Percentiles rank a stretch among this genome's conserved stretches.
Conservation (phyloP, 2,797 vertebrate species). For the Sebastes minor region DNA sequence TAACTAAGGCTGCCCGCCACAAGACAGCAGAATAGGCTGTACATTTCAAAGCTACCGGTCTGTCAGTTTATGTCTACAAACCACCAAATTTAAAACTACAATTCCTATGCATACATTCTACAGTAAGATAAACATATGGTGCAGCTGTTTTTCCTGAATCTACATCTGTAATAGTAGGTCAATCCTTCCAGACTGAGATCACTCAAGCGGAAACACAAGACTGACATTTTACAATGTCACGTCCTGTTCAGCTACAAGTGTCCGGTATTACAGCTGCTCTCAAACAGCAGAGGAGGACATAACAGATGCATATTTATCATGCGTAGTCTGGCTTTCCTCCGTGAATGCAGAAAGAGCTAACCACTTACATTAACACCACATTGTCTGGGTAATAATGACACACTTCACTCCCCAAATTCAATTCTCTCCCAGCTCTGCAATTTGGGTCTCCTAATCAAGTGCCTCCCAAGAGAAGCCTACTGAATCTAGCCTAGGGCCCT, state of each 20-base stretch:
- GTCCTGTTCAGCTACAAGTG: neutral
- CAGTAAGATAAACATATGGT: neutral
- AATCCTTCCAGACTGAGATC: neutral
- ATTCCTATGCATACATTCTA: neutral
- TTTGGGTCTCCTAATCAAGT: slow-evolving; percentile 84
- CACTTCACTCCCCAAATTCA: slow-evolving; percentile 78
- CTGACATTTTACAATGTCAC: slow-evolving; percentile 9
- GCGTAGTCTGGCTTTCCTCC: slow-evolving; percentile 8
- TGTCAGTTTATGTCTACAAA: slow-evolving; percentile 9
- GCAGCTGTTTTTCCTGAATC: neutral
- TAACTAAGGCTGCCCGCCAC: slow-evolving; percentile 75
- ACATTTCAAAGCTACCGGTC: slow-evolving; percentile 25
- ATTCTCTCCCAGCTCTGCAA: slow-evolving; percentile 70
- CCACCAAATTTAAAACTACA: neutral
- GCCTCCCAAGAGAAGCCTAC: slow-evolving; percentile 75
- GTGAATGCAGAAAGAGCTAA: slow-evolving; percentile 25
- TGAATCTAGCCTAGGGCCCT: slow-evolving; percentile 78
- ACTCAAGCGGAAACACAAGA: neutral
- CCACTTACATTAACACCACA: slow-evolving; percentile 37
- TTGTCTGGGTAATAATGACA: slow-evolving; percentile 66
- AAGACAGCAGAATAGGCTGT: slow-evolving; percentile 34
- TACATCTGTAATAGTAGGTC: neutral
- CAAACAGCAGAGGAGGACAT: neutral
- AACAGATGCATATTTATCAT: slow-evolving; percentile 14
- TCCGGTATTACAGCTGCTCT: neutral